Percentiles rank a stretch among this genome's conserved stretches.
phyloP scores from a whole-genome alignment of 2,797 vertebrate species.

The Esox lucius region DNA sequence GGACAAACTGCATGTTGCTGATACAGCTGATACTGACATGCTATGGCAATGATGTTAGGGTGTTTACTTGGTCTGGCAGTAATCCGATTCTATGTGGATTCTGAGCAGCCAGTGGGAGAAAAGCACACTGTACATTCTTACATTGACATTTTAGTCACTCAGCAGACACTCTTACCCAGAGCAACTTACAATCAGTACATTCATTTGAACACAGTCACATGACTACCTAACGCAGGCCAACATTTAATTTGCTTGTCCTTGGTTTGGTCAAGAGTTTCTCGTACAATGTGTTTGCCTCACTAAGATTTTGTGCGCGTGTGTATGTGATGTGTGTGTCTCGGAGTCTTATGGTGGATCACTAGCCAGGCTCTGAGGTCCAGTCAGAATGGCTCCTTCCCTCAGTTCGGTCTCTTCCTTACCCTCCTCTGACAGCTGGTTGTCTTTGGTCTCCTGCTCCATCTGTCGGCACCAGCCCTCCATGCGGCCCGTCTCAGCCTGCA shows the following conservation, averaged over 20 bases:
- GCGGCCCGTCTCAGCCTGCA: constrained; percentile 93
- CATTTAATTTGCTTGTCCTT: neutral
- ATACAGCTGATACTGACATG: constrained; percentile 27
- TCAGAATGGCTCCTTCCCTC: constrained; percentile 5
- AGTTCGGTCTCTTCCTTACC: constrained; percentile 72
- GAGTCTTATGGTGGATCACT: constrained; percentile 25
- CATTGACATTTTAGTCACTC: too few relatives aligned
- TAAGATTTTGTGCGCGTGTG: constrained; percentile 7
- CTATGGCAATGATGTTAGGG: constrained; percentile 27
- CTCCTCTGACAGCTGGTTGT: constrained; percentile 96
- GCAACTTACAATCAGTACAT: too few relatives aligned
- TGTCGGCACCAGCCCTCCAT: constrained; percentile 98
- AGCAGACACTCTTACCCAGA: neutral
- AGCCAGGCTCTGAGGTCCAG: constrained; percentile 10
- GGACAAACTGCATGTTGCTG: constrained; percentile 42
- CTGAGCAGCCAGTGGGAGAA: neutral
- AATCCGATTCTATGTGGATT: constrained; percentile 18
- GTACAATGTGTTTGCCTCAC: constrained; percentile 20
- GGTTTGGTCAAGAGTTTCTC: constrained; percentile 3
- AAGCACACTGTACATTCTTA: neutral
- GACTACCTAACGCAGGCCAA: neutral
- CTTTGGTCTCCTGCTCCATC: constrained; percentile 98
- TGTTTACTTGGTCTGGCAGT: constrained; percentile 13
- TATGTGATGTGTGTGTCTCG: constrained; percentile 34
- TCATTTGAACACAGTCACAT: neutral